These are phyloP conservation scores for Leptobrachium leishanense DNA, from an alignment of 2,113 vertebrate genomes.

Conservation along the genomic window DNA sequence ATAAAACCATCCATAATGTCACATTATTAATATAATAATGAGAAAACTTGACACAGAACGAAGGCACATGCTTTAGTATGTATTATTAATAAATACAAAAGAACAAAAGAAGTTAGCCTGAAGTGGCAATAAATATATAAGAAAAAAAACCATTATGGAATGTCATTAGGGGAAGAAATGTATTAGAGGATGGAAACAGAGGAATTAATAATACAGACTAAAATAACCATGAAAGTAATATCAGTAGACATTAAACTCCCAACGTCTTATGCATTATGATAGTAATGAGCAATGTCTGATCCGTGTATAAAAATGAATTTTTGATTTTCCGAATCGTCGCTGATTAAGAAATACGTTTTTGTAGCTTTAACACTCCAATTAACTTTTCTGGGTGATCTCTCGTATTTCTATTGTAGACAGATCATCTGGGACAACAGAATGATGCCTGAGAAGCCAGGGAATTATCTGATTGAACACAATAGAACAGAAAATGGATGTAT, in stretches of 20 bases:
- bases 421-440: slow-evolving; percentile 32
- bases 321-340: slow-evolving; percentile 27
- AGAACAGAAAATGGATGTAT: slow-evolving; percentile 45
- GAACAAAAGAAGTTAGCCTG: slow-evolving; percentile 21
- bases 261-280: slow-evolving; percentile 23
- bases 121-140: slow-evolving; percentile 39
- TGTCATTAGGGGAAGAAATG: slow-evolving; percentile 34
- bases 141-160: slow-evolving; percentile 22
- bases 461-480: slow-evolving; percentile 43
- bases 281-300: slow-evolving; percentile 39
- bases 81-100: slow-evolving; percentile 33
- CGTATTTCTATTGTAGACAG: slow-evolving; percentile 39
- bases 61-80: slow-evolving; percentile 3
- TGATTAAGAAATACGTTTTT: slow-evolving; percentile 42
- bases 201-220: slow-evolving; percentile 33
- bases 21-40: slow-evolving; percentile 26
- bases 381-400: slow-evolving; percentile 43
- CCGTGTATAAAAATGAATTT: slow-evolving; percentile 36
- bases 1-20: neutral
- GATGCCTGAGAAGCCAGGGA: slow-evolving; percentile 35
- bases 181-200: slow-evolving; percentile 38
- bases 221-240: slow-evolving; percentile 42
- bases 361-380: slow-evolving; percentile 42
- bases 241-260: slow-evolving; percentile 39
- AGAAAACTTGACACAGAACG: slow-evolving; percentile 29